Conservation (phyloP, 2,113 vertebrate genomes). For the Pogonocichla stellata region DNA sequence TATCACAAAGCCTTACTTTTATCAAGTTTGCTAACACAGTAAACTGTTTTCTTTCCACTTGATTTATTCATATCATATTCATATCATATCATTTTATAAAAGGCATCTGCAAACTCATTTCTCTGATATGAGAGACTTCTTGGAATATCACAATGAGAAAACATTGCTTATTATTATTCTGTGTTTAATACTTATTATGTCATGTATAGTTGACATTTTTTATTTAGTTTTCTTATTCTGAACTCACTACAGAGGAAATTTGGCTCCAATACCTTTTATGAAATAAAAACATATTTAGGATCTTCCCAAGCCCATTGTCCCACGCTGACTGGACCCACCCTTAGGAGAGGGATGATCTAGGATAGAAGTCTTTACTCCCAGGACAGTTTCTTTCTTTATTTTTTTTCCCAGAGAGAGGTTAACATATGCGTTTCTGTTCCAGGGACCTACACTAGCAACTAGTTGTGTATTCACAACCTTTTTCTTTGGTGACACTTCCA, state of each 20-base stretch:
- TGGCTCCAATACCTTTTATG: background rate
- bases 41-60: background rate
- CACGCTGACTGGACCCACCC: background rate
- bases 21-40: background rate
- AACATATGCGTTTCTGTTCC: background rate
- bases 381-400: background rate
- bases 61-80: background rate
- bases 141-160: background rate
- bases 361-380: background rate
- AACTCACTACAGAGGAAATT: background rate
- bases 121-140: background rate
- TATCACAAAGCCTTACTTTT: background rate
- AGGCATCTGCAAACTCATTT: background rate
- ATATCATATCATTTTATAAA: background rate
- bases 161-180: background rate
- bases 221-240: background rate
- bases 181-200: background rate
- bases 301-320: background rate
- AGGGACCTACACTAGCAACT: background rate
- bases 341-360: background rate
- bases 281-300: background rate
- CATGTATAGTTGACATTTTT: background rate
- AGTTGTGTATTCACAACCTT: background rate
- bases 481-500: background rate
- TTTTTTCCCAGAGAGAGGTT: background rate